Base-by-base conservation (phyloP, 2,888 invertebrate genomes). In the Listrodromus nycthemerus region DNA sequence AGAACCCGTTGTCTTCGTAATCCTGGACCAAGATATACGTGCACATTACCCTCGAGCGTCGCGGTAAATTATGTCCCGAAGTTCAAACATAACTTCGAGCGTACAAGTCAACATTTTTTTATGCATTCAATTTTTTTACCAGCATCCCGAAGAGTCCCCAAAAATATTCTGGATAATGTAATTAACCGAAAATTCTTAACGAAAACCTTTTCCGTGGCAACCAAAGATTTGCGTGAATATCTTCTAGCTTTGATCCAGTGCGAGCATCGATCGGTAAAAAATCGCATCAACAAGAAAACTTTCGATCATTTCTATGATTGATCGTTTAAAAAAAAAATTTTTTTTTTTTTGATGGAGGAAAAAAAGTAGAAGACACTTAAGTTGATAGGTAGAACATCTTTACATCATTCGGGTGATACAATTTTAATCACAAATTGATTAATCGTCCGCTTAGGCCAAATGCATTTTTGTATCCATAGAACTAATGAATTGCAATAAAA, bases 1-100 rank as follows among this genome's bases (percentile, higher is more conserved):
- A 55, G 21, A 61, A 69, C 33, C 52, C 55, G 58, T 74, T 70
- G 52, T 33, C 33, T 55, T 41, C 55, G 55, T 61, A 33, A 45
- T 76, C 61, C 58, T 24, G 8, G 13, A 37, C 30, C 61, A 63
- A 21, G 27, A 41, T 27, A 27, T 50, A 37, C 33, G 21, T 21
- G 13, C 2, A 37, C 30, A 19, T 45, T 27, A 10, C 8, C 24
- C n/a, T 52, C 21, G 37, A 70, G 70, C 37, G 65, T 21, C 8
- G 52, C 16, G 21, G 45, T 66, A 73, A 65, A 48, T 61, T 30
- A 16, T 30, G 27, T 61, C 30, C 61, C 2, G 30, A 61, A 16
- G 13, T 27, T 61, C 27, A 30, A 61, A 61, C 27, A 30, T 6
- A 1, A 61, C 16, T 30, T 30, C 27, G 27, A 61, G 30, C 16